Conservation (phyloP, 2,888 invertebrate genomes). For the Ischnus inquisitorius region DNA sequence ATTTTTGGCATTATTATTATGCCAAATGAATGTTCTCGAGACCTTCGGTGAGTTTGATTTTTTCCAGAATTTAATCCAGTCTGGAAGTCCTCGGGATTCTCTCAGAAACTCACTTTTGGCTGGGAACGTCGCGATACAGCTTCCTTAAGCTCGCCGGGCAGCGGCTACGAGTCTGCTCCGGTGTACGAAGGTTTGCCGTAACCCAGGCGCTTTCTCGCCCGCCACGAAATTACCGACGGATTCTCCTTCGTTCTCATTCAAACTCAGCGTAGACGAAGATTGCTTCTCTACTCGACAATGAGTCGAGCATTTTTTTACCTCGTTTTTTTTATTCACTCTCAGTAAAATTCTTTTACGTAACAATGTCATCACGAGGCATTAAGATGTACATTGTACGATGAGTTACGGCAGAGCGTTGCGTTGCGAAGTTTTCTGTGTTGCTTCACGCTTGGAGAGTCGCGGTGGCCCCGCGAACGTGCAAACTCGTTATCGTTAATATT, state of each 20-base stretch:
- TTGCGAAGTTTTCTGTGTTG: neutral
- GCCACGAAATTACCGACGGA: neutral
- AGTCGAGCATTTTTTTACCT: constrained; percentile 1
- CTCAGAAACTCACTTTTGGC: too few species aligned
- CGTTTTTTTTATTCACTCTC: neutral
- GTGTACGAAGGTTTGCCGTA: neutral
- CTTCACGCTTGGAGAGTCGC: constrained; percentile 9
- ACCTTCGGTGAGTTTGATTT: too few species aligned
- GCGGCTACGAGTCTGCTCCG: neutral
- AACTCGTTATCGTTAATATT: constrained; percentile 40
- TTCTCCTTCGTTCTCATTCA: neutral
- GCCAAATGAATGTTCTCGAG: too few species aligned
- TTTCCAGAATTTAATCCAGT: too few species aligned
- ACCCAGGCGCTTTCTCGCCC: neutral
- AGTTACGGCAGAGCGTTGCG: neutral
- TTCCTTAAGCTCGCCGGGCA: neutral
- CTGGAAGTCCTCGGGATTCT: too few species aligned
- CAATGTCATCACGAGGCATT: neutral
- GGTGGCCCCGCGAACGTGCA: neutral
- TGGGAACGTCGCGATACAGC: too few species aligned
- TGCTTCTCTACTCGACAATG: neutral
- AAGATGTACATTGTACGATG: constrained; percentile 8
- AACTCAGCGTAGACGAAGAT: neutral
- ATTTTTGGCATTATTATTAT: too few species aligned
- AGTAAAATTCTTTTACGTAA: constrained; percentile 4